phyloP scores from a whole-genome alignment of 1,140 invertebrate genomes.

The Subanguina moxae region DNA sequence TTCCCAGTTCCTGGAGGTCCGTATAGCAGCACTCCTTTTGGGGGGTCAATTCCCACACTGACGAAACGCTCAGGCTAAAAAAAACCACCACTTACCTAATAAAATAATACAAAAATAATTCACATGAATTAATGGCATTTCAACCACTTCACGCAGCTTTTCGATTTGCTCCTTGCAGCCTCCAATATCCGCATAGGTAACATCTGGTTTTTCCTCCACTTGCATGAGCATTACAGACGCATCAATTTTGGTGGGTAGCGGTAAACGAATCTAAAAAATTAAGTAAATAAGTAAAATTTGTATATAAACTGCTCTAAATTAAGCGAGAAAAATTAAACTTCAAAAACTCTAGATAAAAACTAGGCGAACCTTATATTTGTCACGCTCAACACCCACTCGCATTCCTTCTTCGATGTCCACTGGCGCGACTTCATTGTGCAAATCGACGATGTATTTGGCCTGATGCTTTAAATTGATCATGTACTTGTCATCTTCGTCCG shows the following conservation, averaged over 20 bases:
- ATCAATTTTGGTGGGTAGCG: conserved; percentile 97
- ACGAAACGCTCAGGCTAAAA: conserved; percentile 95
- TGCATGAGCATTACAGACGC: conserved; percentile 99
- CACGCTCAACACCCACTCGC: conserved; percentile 97
- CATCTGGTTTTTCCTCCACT: conserved; percentile 98
- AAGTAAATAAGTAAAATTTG: too few species aligned
- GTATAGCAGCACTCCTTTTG: conserved; percentile 94
- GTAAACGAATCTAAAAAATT: conserved; percentile 99
- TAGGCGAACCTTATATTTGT: conserved; percentile 68
- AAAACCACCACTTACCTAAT: background rate
- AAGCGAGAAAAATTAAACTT: too few species aligned
- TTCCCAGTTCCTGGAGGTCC: conserved; percentile 97
- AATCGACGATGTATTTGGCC: conserved; percentile 98
- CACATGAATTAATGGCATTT: conserved; percentile 93
- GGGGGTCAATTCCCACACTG: conserved; percentile 96
- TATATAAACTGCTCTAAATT: too few species aligned
- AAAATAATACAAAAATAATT: conserved; percentile 56
- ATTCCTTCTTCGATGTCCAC: conserved; percentile 99
- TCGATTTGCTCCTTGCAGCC: conserved; percentile 86
- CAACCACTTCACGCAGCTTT: conserved; percentile 95
- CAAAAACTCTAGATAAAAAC: too few species aligned
- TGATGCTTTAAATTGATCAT: conserved; percentile 99
- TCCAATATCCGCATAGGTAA: conserved; percentile 97
- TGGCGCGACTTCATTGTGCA: conserved; percentile 95
- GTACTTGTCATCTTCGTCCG: conserved; percentile 95